phyloP scores from a whole-genome alignment of 2,797 vertebrate genomes.

The Cacajao melanocephalus region DNA sequence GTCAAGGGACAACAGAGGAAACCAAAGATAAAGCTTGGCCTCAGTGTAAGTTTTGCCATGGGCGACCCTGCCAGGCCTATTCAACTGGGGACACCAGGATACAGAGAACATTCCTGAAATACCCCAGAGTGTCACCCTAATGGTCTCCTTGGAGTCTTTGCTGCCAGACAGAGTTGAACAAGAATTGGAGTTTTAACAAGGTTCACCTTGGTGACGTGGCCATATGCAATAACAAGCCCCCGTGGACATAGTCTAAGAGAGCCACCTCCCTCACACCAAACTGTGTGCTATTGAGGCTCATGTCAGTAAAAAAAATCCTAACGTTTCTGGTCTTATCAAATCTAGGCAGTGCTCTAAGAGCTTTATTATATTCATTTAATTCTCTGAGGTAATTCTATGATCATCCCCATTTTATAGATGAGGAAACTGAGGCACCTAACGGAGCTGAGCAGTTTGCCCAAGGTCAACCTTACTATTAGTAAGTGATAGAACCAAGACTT shows the following conservation, averaged over 20 bases:
- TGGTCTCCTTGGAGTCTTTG: constrained; percentile 47
- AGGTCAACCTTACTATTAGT: not conserved
- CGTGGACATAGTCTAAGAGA: not conserved
- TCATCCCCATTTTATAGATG: not conserved
- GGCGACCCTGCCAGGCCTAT: not conserved
- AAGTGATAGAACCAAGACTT: not conserved
- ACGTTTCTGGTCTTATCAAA: not conserved
- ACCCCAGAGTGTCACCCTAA: constrained; percentile 23
- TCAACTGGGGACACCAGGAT: not conserved
- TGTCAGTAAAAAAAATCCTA: not conserved
- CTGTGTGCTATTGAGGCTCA: not conserved
- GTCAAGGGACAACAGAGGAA: not conserved
- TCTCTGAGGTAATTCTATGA: not conserved
- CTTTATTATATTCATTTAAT: not conserved
- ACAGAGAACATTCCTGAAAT: not conserved
- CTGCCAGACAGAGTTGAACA: constrained; percentile 1
- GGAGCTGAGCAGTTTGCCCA: not conserved
- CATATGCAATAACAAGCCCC: constrained; percentile 34
- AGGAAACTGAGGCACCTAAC: not conserved
- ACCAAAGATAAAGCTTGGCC: not conserved
- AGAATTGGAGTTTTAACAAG: constrained; percentile 43
- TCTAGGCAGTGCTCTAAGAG: not conserved
- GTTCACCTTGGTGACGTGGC: not conserved
- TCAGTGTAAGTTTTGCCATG: not conserved
- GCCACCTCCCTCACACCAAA: not conserved